phyloP scores from a whole-genome alignment of 2,113 vertebrate species.

The Speoplatyrhinus poulsoni region DNA sequence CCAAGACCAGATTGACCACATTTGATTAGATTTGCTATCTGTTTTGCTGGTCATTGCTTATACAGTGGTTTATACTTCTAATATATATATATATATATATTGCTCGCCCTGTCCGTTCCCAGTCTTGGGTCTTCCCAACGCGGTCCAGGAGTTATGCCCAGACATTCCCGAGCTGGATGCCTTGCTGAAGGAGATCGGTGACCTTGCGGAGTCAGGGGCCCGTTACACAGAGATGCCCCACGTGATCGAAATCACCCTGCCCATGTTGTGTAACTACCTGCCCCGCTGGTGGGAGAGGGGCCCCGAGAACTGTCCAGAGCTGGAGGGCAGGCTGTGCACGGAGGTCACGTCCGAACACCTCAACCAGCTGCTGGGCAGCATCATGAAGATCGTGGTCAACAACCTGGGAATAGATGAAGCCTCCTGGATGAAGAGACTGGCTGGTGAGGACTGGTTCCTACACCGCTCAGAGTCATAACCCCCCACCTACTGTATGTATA shows the following conservation, averaged over 20 bases:
- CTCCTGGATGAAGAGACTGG: conserved; percentile 95
- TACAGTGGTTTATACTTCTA: too few relatives aligned
- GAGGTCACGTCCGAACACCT: conserved; percentile 88
- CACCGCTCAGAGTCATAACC: background rate
- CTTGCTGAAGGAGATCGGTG: conserved; percentile 87
- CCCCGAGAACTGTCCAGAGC: conserved; percentile 76
- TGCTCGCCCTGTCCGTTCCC: background rate
- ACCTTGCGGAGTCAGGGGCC: conserved; percentile 91
- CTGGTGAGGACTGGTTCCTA: conserved; percentile 73
- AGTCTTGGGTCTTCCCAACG: conserved; percentile 89
- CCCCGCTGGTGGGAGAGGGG: conserved; percentile 95
- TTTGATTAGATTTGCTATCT: too few relatives aligned
- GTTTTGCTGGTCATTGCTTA: too few relatives aligned
- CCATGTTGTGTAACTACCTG: conserved; percentile 95
- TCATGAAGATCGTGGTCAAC: conserved; percentile 93
- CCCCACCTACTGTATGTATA: background rate
- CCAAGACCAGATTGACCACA: too few relatives aligned
- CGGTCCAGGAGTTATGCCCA: conserved; percentile 90
- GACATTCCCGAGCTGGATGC: conserved; percentile 88
- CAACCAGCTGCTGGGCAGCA: conserved; percentile 91
- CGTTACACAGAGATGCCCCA: conserved; percentile 97
- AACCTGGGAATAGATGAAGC: conserved; percentile 96
- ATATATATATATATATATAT: background rate
- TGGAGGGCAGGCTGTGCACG: conserved; percentile 81
- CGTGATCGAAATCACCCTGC: conserved; percentile 92